A percentile compares a stretch with the other conserved stretches of the same genome.
These are phyloP conservation scores for Lampropteryx suffumata DNA, from an alignment of 2,888 invertebrate species.

Conservation along the genomic window DNA sequence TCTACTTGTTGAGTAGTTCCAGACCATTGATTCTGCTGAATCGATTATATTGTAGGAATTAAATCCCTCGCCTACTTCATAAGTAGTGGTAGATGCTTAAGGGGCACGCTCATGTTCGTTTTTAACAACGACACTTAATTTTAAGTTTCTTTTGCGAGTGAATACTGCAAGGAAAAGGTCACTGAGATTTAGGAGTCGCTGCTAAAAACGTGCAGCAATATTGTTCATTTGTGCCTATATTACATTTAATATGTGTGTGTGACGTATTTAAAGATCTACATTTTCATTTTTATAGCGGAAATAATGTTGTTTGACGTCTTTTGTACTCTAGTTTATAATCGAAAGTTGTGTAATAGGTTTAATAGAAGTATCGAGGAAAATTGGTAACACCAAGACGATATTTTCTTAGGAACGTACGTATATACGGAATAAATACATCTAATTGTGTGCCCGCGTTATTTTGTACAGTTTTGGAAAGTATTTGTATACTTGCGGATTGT, in stretches of 20 bases:
- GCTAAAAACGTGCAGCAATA: constrained; percentile 35
- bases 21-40: constrained; percentile 24
- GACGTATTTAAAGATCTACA: constrained; percentile 45
- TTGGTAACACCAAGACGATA: constrained; percentile 72
- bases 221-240: constrained; percentile 76
- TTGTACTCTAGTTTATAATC: constrained; percentile 68
- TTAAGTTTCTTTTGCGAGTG: too few relatives aligned
- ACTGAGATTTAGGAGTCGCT: constrained; percentile 7
- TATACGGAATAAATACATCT: constrained; percentile 40
- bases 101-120: constrained; percentile 46
- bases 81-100: constrained; percentile 61
- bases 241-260: constrained; percentile 61
- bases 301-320: constrained; percentile 64
- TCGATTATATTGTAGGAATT: constrained; percentile 63
- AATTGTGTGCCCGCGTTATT: constrained; percentile 47
- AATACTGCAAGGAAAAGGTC: too few relatives aligned
- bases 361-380: constrained; percentile 62
- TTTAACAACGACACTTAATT: constrained; percentile 8
- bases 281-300: constrained; percentile 52
- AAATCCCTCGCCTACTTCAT: constrained; percentile 72
- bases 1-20: constrained; percentile 18
- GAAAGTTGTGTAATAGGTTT: constrained; percentile 41
- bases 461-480: constrained; percentile 45
- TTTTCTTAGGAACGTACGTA: constrained; percentile 61
- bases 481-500: background rate